Percentiles rank a stretch among this genome's conserved stretches.
These are phyloP conservation scores for Tragopan temminckii DNA, from an alignment of 2,797 vertebrate species.

Conservation along the genomic window DNA sequence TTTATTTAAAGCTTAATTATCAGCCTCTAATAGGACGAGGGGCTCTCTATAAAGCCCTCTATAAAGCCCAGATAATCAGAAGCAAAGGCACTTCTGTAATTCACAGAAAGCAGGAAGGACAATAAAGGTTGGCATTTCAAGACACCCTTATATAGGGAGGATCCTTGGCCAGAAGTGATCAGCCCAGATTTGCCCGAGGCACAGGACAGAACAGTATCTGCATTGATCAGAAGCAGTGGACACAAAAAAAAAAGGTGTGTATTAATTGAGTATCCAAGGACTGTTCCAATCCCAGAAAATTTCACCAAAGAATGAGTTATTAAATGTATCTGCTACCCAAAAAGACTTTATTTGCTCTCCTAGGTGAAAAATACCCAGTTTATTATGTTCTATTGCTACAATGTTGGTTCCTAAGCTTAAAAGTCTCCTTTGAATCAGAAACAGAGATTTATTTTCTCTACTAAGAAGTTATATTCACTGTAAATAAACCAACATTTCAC, in stretches of 20 bases:
- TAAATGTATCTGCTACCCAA: not conserved
- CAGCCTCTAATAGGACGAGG: not conserved
- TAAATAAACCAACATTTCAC: not conserved
- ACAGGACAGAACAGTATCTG: not conserved
- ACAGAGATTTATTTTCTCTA: not conserved
- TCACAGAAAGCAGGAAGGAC: not conserved
- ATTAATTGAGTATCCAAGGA: not conserved
- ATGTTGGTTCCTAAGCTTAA: not conserved
- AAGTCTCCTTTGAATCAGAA: not conserved
- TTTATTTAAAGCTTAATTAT: not conserved
- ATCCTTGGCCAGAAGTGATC: not conserved
- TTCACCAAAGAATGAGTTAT: not conserved
- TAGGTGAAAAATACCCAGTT: not conserved
- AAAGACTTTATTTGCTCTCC: not conserved
- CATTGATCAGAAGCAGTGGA: not conserved
- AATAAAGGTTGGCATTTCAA: not conserved
- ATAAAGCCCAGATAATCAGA: not conserved
- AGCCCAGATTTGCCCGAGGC: not conserved
- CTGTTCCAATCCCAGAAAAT: not conserved
- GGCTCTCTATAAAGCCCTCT: not conserved
- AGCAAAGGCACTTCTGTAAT: not conserved
- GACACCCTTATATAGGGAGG: not conserved
- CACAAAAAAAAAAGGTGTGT: not conserved
- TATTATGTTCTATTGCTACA: not conserved
- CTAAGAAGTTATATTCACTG: not conserved